These are phyloP conservation scores for Odobenus rosmarus DNA, from an alignment of 2,113 vertebrate genomes.

Conservation along the genomic window DNA sequence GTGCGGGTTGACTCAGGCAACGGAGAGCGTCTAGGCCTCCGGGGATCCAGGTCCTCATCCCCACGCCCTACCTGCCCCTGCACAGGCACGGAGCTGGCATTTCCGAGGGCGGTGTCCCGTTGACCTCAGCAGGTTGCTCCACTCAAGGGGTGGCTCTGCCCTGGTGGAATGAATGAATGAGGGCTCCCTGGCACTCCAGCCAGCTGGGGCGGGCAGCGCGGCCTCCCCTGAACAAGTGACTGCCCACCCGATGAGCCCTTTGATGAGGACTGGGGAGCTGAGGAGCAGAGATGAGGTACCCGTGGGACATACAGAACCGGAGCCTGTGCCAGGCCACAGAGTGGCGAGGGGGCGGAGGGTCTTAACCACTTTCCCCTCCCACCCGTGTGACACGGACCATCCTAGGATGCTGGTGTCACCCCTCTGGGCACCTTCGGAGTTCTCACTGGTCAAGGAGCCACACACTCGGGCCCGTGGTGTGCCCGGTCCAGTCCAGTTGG, in stretches of 20 bases:
- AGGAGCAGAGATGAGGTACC: neutral
- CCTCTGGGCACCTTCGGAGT: neutral
- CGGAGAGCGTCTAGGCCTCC: slow-evolving; percentile 1
- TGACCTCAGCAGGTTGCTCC: slow-evolving; percentile 34
- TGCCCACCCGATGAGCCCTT: neutral
- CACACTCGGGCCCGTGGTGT: neutral
- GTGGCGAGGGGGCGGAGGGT: no score
- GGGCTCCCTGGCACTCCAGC: neutral
- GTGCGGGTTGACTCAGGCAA: slow-evolving; percentile 47
- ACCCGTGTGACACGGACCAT: neutral
- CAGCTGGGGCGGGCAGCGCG: neutral
- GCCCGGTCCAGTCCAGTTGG: neutral
- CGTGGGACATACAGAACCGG: no score
- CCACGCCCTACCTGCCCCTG: slow-evolving; percentile 11
- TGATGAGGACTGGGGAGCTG: neutral
- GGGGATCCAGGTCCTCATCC: slow-evolving; percentile 37
- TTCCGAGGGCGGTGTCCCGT: neutral
- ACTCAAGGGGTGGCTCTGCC: neutral
- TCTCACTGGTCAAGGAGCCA: neutral
- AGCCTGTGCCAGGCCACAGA: no score
- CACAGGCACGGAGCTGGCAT: slow-evolving; percentile 31
- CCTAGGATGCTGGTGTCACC: neutral
- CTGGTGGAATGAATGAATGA: neutral
- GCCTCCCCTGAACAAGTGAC: neutral
- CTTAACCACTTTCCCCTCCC: neutral